phyloP scores from a whole-genome alignment of 92 coral and sea anemone species.

The Phenganax marumi region DNA sequence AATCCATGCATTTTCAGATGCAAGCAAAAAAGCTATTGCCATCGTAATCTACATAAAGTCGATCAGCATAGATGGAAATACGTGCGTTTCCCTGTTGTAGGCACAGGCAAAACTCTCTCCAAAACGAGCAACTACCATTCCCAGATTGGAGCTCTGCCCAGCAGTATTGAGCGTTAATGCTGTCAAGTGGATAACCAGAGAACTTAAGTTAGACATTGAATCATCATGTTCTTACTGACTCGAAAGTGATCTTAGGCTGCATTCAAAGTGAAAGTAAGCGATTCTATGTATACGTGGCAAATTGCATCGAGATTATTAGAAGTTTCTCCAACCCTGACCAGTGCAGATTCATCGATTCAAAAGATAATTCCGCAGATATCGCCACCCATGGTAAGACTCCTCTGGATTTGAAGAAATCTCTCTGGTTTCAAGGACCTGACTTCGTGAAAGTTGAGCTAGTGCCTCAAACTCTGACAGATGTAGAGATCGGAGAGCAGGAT shows the following conservation, averaged over 20 bases:
- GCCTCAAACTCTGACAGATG: not conserved
- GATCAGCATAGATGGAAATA: constrained; percentile 12
- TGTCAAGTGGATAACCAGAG: constrained; percentile 34
- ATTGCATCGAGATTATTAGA: constrained; percentile 42
- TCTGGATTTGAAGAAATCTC: constrained; percentile 16
- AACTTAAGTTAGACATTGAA: constrained; percentile 38
- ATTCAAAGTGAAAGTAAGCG: constrained; percentile 41
- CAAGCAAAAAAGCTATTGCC: constrained; percentile 51
- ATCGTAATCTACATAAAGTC: constrained; percentile 33
- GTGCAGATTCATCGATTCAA: constrained; percentile 41
- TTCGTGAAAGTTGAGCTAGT: constrained; percentile 17
- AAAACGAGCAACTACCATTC: constrained; percentile 35
- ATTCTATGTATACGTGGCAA: constrained; percentile 49
- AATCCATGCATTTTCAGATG: constrained; percentile 53
- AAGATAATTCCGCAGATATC: constrained; percentile 42
- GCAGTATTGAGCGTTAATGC: constrained; percentile 48
- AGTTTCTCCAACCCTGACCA: constrained; percentile 43
- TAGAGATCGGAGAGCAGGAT: constrained; percentile 28
- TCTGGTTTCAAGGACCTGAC: constrained; percentile 53
- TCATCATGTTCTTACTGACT: constrained; percentile 42
- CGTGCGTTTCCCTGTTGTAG: constrained; percentile 37
- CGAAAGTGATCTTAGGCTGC: constrained; percentile 47
- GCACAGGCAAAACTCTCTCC: constrained; percentile 55
- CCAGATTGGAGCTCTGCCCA: constrained; percentile 49
- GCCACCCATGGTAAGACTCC: constrained; percentile 37